Base-by-base conservation (phyloP, 2,113 vertebrate species). In the Amia ocellicauda region DNA sequence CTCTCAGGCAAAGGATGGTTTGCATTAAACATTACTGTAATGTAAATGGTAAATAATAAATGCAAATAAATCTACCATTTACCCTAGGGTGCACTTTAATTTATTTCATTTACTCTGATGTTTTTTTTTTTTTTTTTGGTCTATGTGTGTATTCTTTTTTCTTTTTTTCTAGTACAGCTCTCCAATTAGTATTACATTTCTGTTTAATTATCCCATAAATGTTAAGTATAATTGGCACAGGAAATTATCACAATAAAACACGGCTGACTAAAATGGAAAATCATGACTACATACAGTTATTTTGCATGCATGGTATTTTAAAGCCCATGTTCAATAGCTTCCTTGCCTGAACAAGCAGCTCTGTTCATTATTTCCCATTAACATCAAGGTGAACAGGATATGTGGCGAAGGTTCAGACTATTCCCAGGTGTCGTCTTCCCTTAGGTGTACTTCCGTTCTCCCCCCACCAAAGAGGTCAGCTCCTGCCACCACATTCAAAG, bases 11-110 rank as follows among this genome's bases (percentile, higher is more conserved):
- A 20, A 31, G 52, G 4, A 22, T 40, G 29, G 14, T 27, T 36
- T 49, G 26, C 19, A 58, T 64, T 54, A 56, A 56, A 64, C 36
- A 56, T 64, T 43, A 64, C 26, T 65, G n/a, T 23, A 50, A 57
- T 40, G 19, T 43, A 58, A 47, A 65, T 29, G 43, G 42, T 51
- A 65, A 65, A 58, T 31, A 24, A 20, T 17, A 51, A 43, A 49
- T 50, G 31, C 55, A 23, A 29, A 58, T 64, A 65, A 65, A 58
- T 58, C 27, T 58, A 22, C 23, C 22, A 26, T 65, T 58, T 40
- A 36, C 54, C 54, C 29, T n/a, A 58, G 41, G 55, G 63, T 55
- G 17, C 62, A 24, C 42, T 64, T 65, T 19, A 50, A 28, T 49
- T 29, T 54, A 14, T 40, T 19, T 36, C n/a, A 19, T 4, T 36